Base-by-base conservation (phyloP, 2,797 vertebrate genomes). In the Bufotes viridis region DNA sequence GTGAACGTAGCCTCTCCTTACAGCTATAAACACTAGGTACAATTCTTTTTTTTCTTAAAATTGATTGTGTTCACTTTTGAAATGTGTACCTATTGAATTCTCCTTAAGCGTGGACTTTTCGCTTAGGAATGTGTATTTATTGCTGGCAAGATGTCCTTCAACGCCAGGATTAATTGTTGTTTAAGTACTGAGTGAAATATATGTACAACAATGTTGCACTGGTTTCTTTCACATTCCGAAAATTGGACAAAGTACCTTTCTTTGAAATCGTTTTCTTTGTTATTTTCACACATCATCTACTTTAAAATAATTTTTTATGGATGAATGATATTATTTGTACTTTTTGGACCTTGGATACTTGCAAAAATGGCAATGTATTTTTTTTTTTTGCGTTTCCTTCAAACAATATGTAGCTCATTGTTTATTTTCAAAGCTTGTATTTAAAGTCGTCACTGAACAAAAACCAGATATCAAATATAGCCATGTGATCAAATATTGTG, bases 121-220 rank as follows among this genome's bases (percentile, higher is more conserved):
- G 26, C 55, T 51, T n/a, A 70, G 63, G 82, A 84, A 88, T 88
- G 75, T 84, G 67, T 84, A 78, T 84, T 60, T 84, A 88, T 51
- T 61, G 24, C 57, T 80, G 74, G 75, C 65, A 84, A 85, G 55
- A 79, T 82, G 79, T 86, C 88, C 60, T 82, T 89, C 88, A 89
- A 75, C 88, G 82, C 51, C 24, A 78, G 78, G 84, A 89, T 89
- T 89, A 86, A 78, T 86, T 82, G 78, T 86, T 86, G 29, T 86
- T 49, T 34, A 89, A 89, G 74, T 55, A 89, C 61, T 89, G 88
- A 86, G 63, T 86, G 88, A 89, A 81, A 82, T 79, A 70, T 89
- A 42, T 83, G 80, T 78, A 89, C 51, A n/a, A 42, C 67, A 83
- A 87, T 89, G 72, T 82, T 34, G 49, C 60, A 70, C 26, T 89